Conservation (phyloP, 2,888 invertebrate genomes). For the Digitonthophagus gazella region DNA sequence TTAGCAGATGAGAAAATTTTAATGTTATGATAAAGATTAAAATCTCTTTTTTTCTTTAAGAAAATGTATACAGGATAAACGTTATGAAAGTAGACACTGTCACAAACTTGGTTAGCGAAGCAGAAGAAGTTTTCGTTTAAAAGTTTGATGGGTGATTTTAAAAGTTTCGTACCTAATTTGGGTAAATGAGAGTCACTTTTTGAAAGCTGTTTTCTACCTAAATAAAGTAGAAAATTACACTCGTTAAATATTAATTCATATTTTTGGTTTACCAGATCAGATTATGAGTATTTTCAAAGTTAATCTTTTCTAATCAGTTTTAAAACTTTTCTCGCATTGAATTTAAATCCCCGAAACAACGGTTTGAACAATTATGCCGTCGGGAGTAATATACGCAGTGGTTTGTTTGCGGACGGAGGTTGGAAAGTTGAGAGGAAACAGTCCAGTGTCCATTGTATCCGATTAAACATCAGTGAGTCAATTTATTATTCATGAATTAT, state of each 20-base stretch:
- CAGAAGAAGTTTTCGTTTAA: neutral
- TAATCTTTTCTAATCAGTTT: no score
- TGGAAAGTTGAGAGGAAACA: neutral
- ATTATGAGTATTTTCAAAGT: no score
- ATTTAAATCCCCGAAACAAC: no score
- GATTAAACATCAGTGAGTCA: neutral
- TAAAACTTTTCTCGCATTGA: no score
- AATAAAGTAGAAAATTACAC: neutral
- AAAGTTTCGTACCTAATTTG: neutral
- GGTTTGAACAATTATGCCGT: neutral
- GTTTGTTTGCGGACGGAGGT: neutral
- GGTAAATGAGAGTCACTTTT: neutral
- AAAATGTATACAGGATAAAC: no score
- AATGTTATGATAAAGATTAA: no score
- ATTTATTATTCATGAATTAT: no score
- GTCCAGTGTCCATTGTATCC: neutral
- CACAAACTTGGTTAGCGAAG: neutral
- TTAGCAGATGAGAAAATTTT: no score
- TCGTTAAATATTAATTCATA: no score
- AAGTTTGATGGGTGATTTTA: neutral
- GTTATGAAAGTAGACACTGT: no score
- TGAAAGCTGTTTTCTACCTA: neutral
- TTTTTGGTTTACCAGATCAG: no score
- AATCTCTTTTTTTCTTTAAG: no score
- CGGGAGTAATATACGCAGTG: neutral